phyloP scores from a whole-genome alignment of 2,888 invertebrate species.

The Toxonevra muliebris region DNA sequence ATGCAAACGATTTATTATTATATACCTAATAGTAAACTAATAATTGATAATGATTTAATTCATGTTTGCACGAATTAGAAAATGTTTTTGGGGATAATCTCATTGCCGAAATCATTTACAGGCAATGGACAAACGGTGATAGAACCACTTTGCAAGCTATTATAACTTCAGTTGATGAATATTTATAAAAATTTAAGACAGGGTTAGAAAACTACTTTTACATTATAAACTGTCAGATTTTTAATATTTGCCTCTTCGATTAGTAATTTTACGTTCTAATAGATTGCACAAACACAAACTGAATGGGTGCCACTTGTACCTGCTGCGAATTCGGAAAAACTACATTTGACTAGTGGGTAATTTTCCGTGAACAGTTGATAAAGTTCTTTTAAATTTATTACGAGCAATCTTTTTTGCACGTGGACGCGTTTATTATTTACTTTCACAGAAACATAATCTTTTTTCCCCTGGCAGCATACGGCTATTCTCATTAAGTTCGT shows the following conservation, averaged over 20 bases:
- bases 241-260: constrained; percentile 23
- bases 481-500: constrained; percentile 8
- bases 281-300: constrained; percentile 26
- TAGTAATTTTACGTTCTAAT: constrained; percentile 27
- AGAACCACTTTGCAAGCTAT: no score
- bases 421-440: neutral
- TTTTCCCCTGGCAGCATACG: constrained; percentile 11
- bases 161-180: no score
- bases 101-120: no score
- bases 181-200: no score
- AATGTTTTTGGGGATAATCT: no score
- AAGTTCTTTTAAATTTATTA: constrained; percentile 10
- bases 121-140: no score
- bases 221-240: constrained; percentile 11
- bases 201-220: no score
- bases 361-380: constrained; percentile 4
- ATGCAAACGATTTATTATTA: no score
- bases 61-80: no score
- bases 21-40: no score
- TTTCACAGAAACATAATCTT: constrained; percentile 7
- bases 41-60: no score
- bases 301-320: constrained; percentile 26
- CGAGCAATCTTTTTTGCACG: constrained; percentile 8
- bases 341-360: constrained; percentile 1
- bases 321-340: constrained; percentile 24